A percentile compares a stretch with the other conserved stretches of the same genome.
Conservation (phyloP, 2,888 invertebrate genomes). For the Diaphora mendica region DNA sequence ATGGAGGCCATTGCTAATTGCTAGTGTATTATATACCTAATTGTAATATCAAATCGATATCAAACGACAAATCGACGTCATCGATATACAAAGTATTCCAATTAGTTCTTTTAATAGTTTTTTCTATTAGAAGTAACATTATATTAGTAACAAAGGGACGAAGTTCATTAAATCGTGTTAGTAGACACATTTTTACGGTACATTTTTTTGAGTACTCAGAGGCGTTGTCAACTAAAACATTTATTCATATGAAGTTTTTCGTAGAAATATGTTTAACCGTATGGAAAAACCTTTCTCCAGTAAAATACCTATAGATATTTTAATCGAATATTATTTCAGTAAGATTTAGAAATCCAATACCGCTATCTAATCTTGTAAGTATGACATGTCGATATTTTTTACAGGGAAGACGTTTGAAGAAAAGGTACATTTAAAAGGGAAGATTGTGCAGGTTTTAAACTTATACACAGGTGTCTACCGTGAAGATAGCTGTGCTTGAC, state of each 20-base stretch:
- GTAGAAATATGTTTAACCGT: too few species aligned
- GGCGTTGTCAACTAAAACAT: background rate
- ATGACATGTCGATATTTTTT: background rate
- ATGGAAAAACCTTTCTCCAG: background rate
- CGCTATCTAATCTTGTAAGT: background rate
- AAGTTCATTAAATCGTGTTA: background rate
- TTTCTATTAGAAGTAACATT: background rate
- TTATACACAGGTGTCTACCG: background rate
- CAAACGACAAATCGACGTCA: too few species aligned
- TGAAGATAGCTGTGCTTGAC: background rate
- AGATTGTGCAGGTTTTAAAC: background rate
- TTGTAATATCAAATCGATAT: too few species aligned
- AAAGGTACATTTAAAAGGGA: background rate
- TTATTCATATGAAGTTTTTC: slow-evolving; percentile 1
- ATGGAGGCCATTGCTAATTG: too few species aligned
- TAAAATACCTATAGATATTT: background rate
- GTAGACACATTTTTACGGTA: slow-evolving; percentile 5
- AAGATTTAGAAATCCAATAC: background rate
- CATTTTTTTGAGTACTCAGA: background rate
- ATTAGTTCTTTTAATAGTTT: too few species aligned
- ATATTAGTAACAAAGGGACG: background rate
- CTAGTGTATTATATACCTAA: too few species aligned
- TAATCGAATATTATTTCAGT: background rate
- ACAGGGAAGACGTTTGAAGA: too few species aligned
- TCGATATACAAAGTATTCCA: too few species aligned